phyloP scores from a whole-genome alignment of 2,797 vertebrate genomes.

The Chaunax sp. region DNA sequence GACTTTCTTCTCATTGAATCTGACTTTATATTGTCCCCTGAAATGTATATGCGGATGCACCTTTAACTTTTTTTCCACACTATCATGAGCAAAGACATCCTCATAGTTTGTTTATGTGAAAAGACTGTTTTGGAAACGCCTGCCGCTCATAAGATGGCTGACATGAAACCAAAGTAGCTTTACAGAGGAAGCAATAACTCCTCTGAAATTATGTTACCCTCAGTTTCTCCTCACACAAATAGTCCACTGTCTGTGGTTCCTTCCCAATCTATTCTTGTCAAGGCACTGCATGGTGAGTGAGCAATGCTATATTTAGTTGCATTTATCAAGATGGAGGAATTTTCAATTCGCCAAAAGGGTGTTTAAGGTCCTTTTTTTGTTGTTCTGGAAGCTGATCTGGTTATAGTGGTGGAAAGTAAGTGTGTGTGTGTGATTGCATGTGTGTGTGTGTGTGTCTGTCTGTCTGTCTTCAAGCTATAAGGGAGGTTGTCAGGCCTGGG shows the following conservation, averaged over 20 bases:
- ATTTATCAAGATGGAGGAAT: neutral
- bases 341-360: constrained; percentile 10
- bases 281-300: neutral
- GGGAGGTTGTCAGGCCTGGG: constrained; percentile 54
- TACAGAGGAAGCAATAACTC: constrained; percentile 51
- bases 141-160: constrained; percentile 36
- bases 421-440: neutral
- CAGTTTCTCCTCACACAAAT: constrained; percentile 19
- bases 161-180: constrained; percentile 40
- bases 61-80: constrained; percentile 14
- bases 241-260: constrained; percentile 18
- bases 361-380: constrained; percentile 21
- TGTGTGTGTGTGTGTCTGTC: neutral
- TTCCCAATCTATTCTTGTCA: constrained; percentile 20
- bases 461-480: constrained; percentile 46
- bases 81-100: neutral
- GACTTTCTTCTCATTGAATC: no score
- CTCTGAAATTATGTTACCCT: constrained; percentile 38
- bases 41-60: neutral
- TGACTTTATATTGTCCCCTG: constrained; percentile 22
- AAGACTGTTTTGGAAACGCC: constrained; percentile 19
- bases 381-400: constrained; percentile 18
- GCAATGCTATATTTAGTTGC: constrained; percentile 24
- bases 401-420: constrained; percentile 40
- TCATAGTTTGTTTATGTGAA: constrained; percentile 20